Conservation (phyloP, 1,140 invertebrate species). For the Drosophila aff. region DNA sequence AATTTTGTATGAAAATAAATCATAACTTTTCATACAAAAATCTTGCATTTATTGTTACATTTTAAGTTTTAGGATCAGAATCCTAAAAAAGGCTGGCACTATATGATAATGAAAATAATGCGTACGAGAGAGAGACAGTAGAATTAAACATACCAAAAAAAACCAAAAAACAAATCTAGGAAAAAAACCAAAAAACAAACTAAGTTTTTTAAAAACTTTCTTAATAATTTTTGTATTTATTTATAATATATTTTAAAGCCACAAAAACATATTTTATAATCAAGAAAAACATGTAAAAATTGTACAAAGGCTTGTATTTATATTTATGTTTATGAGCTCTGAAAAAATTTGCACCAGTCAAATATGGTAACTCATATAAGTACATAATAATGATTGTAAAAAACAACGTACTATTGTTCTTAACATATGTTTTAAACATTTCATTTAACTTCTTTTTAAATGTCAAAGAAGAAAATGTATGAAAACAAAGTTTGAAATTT, state of each 20-base stretch:
- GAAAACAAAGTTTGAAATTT: too few relatives aligned
- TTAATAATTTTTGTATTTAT: conserved; percentile 17
- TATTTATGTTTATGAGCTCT: neutral
- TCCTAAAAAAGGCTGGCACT: conserved; percentile 4
- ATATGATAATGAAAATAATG: neutral
- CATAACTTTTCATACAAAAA: neutral
- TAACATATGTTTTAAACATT: neutral
- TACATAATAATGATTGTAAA: neutral
- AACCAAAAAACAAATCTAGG: conserved; percentile 61
- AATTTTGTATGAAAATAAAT: neutral
- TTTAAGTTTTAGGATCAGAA: conserved; percentile 26
- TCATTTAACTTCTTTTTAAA: too few relatives aligned
- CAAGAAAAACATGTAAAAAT: conserved; percentile 27
- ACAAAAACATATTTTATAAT: conserved; percentile 1
- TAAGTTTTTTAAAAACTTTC: conserved; percentile 71
- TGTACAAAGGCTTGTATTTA: conserved; percentile 23
- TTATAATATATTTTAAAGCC: conserved; percentile 1
- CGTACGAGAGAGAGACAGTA: neutral
- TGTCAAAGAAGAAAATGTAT: neutral
- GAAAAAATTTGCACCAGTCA: neutral
- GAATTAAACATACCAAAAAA: conserved; percentile 26
- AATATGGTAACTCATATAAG: neutral
- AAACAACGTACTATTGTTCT: too few relatives aligned
- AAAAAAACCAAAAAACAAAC: conserved; percentile 48
- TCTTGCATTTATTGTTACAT: conserved; percentile 63